Evolutionary conservation across 2,113 vertebrate genomes (phyloP), one percentile per base, ranked within the genome.

Genomic region (Apteryx owenii): DNA sequence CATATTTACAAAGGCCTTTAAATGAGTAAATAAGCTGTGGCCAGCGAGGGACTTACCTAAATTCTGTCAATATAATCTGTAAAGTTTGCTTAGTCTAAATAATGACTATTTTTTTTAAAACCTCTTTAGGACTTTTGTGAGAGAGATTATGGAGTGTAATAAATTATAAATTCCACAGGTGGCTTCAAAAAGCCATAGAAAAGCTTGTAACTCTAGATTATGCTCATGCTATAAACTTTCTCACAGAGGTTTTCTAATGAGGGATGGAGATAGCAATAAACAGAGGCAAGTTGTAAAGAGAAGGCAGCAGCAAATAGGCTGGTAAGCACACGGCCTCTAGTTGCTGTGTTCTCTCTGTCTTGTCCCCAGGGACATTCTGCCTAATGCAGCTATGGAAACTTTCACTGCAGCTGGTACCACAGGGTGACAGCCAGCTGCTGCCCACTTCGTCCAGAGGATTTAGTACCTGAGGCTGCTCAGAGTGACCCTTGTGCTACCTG

Each of bases 381-480:
- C 62, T 38, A 68, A 28, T 69, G 66, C 54, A 90, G 68, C 29
- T 77, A 16, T n/a, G 22, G 60, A 48, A 22, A 64, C 64, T 77
- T 44, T 86, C 36, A 64, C 54, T 62, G 33, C 7, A 62, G 83
- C 77, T 68, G 91, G 86, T 44, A 90, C 60, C 65, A 26, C 0
- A 5, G 86, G 22, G 29, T 5, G 54, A 42, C 21, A 60, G 65
- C 26, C 69, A 65, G 60, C 69, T 2, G 5, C 76, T 69, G 56
- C 46, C 46, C 56, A 25, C 16, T 12, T 6, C 0, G 0, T 38
- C 42, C 31, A 61, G 54, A 36, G 8, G 20, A 3, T 48, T 36
- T 38, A 69, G 77, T 50, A 18, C 2, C 0, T 0, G n/a, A 5
- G 15, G 10, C 21, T 71, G 60, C 26, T 90, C 62, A 46, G 50